Conservation (phyloP, 2,888 invertebrate species). For the Tanypteryx hageni region DNA sequence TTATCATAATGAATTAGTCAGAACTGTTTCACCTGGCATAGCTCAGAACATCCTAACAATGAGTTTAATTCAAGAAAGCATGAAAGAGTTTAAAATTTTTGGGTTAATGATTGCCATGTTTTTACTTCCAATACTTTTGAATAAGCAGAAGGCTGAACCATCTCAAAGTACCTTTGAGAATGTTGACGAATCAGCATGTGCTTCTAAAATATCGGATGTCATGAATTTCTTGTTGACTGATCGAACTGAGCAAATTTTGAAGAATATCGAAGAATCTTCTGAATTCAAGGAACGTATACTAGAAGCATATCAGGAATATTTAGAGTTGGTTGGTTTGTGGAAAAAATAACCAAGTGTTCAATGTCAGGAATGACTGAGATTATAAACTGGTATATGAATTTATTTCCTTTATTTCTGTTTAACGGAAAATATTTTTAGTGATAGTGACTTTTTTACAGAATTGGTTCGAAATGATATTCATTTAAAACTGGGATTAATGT, state of each 20-base stretch:
- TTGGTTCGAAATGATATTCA: no score
- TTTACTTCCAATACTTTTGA: background rate
- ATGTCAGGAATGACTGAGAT: background rate
- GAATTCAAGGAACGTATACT: background rate
- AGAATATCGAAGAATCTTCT: background rate
- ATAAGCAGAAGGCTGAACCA: background rate
- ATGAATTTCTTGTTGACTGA: background rate
- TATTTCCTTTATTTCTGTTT: no score
- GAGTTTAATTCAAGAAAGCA: background rate
- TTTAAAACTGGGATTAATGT: no score
- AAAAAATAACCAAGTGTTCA: background rate
- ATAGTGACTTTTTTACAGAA: no score
- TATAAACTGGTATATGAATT: no score
- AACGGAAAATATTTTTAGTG: no score
- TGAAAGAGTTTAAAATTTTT: background rate
- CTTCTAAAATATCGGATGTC: background rate
- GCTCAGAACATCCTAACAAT: background rate
- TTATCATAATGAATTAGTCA: constrained; percentile 32
- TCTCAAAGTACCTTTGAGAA: background rate
- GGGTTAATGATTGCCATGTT: constrained; percentile 32
- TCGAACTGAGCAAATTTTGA: constrained; percentile 1
- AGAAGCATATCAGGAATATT: constrained; percentile 50
- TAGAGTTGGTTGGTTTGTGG: constrained; percentile 38
- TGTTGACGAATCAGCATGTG: background rate
- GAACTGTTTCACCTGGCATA: background rate